Evolutionary conservation across 2,797 vertebrate species (phyloP), one percentile per base, ranked within the genome.

Genomic region (Pseudomugil gertrudae): DNA sequence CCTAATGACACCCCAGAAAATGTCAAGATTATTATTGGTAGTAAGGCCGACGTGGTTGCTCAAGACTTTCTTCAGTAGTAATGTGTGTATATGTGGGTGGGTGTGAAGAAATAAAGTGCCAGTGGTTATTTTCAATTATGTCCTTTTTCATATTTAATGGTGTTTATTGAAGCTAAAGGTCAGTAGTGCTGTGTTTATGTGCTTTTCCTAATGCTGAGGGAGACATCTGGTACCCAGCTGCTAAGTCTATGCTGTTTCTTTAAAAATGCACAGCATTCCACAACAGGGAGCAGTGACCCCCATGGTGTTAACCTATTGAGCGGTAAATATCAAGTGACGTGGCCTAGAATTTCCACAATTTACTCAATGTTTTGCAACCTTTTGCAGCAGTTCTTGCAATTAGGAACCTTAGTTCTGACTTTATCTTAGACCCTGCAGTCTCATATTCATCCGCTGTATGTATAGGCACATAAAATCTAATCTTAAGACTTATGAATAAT

Each of bases 91-190:
- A 57, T 43, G 47, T 40, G 53, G 60, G 57, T 66, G 55, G 62
- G 58, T 71, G 67, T 32, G 51, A 29, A 4, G 73, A 76, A 73
- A 81, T 73, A 80, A 80, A 84, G 88, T 72, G 84, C 74, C 84
- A 80, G 80, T 73, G 89, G 85, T 92, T 93, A 93, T 92, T 92
- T 93, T 92, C 92, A 94, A 93, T 94, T 93, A 94, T 87, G 89
- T 90, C 88, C 90, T 93, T 89, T 93, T 95, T 91, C 91, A 95
- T 95, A 90, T 94, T 95, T 95, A 93, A 95, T 95, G 89, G 84
- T 93, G 93, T 94, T 93, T 94, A 90, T 94, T 90, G 75, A 86
- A 81, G 80, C 70, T 90, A 92, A 95, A 94, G 93, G 94, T 94
- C 92, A 93, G 76, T 14, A 74, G 56, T 58, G 80, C 86, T 87